Conservation (phyloP, 2,888 invertebrate genomes). For the Exocentrus adspersus region DNA sequence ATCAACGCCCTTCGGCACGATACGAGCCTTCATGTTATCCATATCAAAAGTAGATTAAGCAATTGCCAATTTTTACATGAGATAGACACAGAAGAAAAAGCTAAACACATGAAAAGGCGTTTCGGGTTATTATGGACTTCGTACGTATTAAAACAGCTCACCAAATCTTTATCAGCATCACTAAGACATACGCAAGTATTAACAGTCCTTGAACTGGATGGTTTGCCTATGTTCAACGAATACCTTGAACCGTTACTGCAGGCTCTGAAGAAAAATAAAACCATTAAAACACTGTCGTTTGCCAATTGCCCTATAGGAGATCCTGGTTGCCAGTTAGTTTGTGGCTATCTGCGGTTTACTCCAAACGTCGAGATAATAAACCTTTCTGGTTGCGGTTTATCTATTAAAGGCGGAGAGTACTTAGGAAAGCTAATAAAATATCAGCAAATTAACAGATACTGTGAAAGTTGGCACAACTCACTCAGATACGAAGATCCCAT, state of each 20-base stretch:
- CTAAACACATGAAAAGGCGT: constrained; percentile 67
- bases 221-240: constrained; percentile 74
- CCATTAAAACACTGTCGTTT: constrained; percentile 74
- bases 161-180: constrained; percentile 73
- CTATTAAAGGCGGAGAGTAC: constrained; percentile 70
- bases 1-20: constrained; percentile 78
- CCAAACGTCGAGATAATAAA: constrained; percentile 76
- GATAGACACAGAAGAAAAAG: constrained; percentile 70
- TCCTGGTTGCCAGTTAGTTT: constrained; percentile 76
- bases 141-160: constrained; percentile 73
- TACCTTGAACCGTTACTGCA: constrained; percentile 67
- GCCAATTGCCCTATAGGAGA: constrained; percentile 77
- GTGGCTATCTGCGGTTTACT: constrained; percentile 73
- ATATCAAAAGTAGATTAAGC: constrained; percentile 69
- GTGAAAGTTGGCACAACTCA: constrained; percentile 84
- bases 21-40: constrained; percentile 74
- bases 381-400: constrained; percentile 75
- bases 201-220: constrained; percentile 74
- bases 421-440: constrained; percentile 74
- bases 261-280: constrained; percentile 72
- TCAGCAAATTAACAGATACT: constrained; percentile 71
- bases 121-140: constrained; percentile 70
- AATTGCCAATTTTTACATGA: constrained; percentile 59
- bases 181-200: constrained; percentile 72
- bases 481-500: constrained; percentile 80